These are phyloP conservation scores for Urocolius indicus DNA, from an alignment of 2,113 vertebrate species.

Conservation along the genomic window DNA sequence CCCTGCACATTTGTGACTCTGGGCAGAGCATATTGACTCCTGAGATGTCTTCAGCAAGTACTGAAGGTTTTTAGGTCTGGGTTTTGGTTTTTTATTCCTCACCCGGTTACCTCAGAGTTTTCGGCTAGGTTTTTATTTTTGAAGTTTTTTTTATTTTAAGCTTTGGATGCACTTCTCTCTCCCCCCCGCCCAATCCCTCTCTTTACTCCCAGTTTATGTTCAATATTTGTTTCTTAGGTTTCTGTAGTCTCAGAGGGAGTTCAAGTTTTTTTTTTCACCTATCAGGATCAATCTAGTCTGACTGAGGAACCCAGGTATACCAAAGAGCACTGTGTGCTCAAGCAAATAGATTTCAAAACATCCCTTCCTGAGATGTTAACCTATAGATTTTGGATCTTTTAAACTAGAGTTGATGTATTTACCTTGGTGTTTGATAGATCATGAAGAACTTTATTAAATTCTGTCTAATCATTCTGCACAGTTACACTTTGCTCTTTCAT, in stretches of 20 bases:
- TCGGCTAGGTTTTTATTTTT: too few relatives aligned
- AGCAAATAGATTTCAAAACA: not conserved
- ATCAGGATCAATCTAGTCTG: too few relatives aligned
- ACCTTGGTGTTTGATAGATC: not conserved
- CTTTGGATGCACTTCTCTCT: not conserved
- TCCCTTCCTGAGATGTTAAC: not conserved
- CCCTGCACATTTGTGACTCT: not conserved
- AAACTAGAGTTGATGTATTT: not conserved
- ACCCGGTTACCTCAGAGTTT: not conserved
- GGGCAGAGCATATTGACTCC: not conserved
- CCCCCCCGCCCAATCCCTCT: fast-evolving
- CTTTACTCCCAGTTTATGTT: not conserved
- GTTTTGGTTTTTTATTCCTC: not conserved
- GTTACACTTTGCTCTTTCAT: not conserved
- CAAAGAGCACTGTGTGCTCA: not conserved
- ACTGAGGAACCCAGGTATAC: not conserved
- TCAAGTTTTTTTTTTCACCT: not conserved
- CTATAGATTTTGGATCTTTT: not conserved
- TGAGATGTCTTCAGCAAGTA: not conserved
- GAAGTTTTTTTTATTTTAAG: not conserved
- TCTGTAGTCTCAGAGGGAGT: not conserved
- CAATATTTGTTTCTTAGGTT: not conserved
- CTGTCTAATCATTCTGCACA: not conserved
- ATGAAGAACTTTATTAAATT: not conserved
- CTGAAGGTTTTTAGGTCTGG: not conserved